Conservation (phyloP, 2,113 vertebrate genomes). For the Nesogale talazaci region DNA sequence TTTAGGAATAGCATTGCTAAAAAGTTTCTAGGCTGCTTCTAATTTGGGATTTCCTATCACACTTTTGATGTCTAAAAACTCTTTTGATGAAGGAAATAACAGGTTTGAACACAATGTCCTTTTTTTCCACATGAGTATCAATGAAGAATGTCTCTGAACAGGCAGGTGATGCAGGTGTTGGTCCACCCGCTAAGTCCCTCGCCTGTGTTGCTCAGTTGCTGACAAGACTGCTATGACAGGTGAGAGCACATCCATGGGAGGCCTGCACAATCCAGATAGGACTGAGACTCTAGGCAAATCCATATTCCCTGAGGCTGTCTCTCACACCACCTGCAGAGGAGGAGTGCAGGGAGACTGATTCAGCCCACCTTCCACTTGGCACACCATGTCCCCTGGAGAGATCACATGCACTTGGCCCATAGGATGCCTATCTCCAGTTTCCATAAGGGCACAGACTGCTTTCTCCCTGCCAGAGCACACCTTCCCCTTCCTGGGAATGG, state of each 20-base stretch:
- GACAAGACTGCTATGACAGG: background rate
- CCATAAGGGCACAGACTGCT: background rate
- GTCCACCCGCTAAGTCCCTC: background rate
- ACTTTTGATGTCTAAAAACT: background rate
- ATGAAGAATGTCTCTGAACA: background rate
- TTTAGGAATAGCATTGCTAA: background rate
- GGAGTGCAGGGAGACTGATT: rapidly evolving
- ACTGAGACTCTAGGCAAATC: background rate
- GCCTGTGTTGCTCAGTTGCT: background rate
- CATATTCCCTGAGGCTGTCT: background rate
- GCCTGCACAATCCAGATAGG: background rate
- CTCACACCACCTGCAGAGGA: rapidly evolving
- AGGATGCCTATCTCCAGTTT: background rate
- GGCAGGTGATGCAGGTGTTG: background rate
- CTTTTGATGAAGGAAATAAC: background rate
- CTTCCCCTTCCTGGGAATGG: background rate
- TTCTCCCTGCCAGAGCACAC: background rate
- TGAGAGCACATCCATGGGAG: background rate
- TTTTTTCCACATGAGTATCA: background rate
- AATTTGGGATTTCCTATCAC: background rate
- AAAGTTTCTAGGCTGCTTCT: background rate
- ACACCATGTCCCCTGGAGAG: background rate
- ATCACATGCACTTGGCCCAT: background rate
- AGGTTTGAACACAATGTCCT: background rate
- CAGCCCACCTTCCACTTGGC: background rate